Evolutionary conservation across 2,797 vertebrate species (phyloP), one percentile per base, ranked within the genome.

Genomic region (Gymnoscopelus microlampas): DNA sequence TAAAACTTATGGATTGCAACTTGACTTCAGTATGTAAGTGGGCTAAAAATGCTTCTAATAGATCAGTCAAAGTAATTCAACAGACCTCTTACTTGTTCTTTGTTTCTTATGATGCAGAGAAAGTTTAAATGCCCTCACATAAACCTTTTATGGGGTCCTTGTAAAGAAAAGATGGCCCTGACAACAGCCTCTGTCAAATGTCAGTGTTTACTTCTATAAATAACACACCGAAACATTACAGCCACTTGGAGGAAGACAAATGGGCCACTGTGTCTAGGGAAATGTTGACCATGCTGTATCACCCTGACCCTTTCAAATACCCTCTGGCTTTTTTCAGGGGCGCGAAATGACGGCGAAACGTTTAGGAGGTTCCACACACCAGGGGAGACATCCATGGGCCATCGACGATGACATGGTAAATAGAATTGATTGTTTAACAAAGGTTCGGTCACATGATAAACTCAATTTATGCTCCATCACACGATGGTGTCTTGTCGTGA

Each of bases 221-320:
- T 80, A 75, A 67, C 58, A 53, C 15, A 14, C 47, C 39, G 53
- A 54, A 49, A 71, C 50, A 71, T 71, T 76, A 47, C 61, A 55
- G 68, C 63, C 74, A 69, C 70, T 76, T 65, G 54, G 39, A 56
- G 64, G 14, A 65, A 70, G 77, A 87, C 70, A 69, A 78, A 82
- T 71, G 62, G 56, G 71, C 48, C 5, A n/a, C 47, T 66, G 73
- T 70, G 73, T 81, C 70, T 81, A 76, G 78, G 73, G 68, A 78
- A 85, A 87, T 79, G 66, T 65, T 63, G 78, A 69, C 47, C 66
- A 66, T 59, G 47, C 53, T 53, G 71, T 63, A 59, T 73, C 63
- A 57, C 59, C 73, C 35, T 66, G 66, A 73, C 76, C 76, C 49
- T 74, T 44, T 85, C 71, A 77, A 84, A 79, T 82, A 10, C 39